Conservation (phyloP, 2,888 invertebrate species). For the Catotricha subobsoleta region DNA sequence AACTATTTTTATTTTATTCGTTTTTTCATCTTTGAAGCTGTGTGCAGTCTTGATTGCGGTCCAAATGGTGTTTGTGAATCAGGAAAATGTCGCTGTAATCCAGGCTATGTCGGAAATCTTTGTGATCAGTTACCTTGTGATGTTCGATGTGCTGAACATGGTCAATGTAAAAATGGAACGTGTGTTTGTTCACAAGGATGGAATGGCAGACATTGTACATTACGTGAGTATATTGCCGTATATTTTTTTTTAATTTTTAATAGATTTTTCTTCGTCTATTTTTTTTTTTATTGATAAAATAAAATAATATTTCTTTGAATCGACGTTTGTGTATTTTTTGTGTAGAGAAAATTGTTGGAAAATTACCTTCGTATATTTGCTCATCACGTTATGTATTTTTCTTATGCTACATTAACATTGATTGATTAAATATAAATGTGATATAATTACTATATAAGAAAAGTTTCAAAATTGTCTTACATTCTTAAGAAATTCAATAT, state of each 20-base stretch:
- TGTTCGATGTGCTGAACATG: constrained; percentile 79
- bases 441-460: no score
- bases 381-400: no score
- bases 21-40: constrained; percentile 14
- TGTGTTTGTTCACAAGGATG: constrained; percentile 96
- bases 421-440: no score
- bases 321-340: no score
- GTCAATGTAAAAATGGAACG: constrained; percentile 93
- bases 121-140: constrained; percentile 90
- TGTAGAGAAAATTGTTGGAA: no score
- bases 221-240: constrained; percentile 52
- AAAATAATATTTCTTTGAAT: no score
- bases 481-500: no score
- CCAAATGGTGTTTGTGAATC: constrained; percentile 86
- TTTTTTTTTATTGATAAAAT: no score
- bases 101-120: constrained; percentile 82
- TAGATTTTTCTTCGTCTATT: neutral
- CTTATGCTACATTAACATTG: no score
- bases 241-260: neutral
- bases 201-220: constrained; percentile 94
- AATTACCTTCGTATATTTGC: no score
- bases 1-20: constrained; percentile 1
- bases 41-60: constrained; percentile 85
- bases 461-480: no score
- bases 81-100: constrained; percentile 77